Evolutionary conservation across 2,797 vertebrate species (phyloP).

Genomic region (Pseudochaenichthys georgianus): DNA sequence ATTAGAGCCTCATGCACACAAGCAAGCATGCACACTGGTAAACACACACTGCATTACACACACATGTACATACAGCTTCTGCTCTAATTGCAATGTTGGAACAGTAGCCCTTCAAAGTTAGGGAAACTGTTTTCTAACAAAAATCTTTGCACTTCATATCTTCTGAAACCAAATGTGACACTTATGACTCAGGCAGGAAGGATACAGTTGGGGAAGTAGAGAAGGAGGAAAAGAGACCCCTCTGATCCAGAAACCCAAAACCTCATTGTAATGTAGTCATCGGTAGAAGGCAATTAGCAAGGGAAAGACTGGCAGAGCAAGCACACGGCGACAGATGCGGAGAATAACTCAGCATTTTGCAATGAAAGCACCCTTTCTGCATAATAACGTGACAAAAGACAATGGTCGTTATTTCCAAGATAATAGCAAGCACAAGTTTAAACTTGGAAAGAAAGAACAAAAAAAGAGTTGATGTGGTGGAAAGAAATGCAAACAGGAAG

Average conservation of each 20-base stretch:
- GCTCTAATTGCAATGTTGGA: constrained; percentile 49
- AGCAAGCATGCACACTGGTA: constrained; percentile 2
- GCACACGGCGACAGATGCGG: constrained; percentile 48
- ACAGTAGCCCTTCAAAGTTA: constrained; percentile 46
- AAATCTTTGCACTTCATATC: constrained; percentile 47
- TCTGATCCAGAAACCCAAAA: constrained; percentile 74
- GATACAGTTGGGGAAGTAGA: constrained; percentile 60
- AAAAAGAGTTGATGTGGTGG: constrained; percentile 2
- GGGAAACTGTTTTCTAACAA: constrained; percentile 45
- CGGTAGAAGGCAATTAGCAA: constrained; percentile 73
- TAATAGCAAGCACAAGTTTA: constrained; percentile 34
- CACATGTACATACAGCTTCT: constrained; percentile 29
- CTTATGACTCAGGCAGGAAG: constrained; percentile 67
- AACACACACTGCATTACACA: constrained; percentile 17
- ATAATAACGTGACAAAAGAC: constrained; percentile 56
- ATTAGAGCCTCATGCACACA: constrained; percentile 18
- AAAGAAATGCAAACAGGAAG: constrained; percentile 38
- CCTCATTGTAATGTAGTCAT: constrained; percentile 77
- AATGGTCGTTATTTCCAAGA: constrained; percentile 33
- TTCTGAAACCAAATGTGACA: constrained; percentile 67
- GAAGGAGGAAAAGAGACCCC: constrained; percentile 41
- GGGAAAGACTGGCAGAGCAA: constrained; percentile 67
- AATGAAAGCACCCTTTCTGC: constrained; percentile 41
- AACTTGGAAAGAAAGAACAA: constrained; percentile 7
- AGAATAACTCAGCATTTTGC: constrained; percentile 23